Evolutionary conservation across 2,113 vertebrate species (phyloP).

Genomic region (Chitala chitala): DNA sequence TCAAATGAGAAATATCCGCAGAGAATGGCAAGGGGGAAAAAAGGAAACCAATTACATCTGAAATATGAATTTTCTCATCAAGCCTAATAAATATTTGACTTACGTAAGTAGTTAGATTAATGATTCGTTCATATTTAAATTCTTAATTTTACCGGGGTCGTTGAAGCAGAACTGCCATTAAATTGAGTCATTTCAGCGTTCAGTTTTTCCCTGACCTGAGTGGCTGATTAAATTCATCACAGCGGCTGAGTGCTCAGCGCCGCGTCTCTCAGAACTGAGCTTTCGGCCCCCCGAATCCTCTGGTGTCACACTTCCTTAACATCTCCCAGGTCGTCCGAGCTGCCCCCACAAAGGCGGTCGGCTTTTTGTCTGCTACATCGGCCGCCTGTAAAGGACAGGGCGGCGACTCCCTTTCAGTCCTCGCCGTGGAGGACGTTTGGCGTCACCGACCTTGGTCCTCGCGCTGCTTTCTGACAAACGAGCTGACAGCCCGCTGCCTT

Average conservation of each 20-base stretch:
- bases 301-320: not conserved
- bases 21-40: not conserved
- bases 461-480: not conserved
- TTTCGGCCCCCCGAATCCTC: not conserved
- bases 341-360: not conserved
- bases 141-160: slow-evolving; percentile 10
- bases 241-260: too few species aligned
- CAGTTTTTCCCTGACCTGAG: not conserved
- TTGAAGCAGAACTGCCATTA: not conserved
- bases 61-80: slow-evolving; percentile 20
- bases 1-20: not conserved
- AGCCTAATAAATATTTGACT: slow-evolving; percentile 24
- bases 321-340: not conserved
- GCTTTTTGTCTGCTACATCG: not conserved
- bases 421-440: not conserved
- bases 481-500: not conserved
- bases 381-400: not conserved
- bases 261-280: too few species aligned
- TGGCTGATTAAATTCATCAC: not conserved
- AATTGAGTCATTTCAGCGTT: not conserved
- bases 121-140: slow-evolving; percentile 16
- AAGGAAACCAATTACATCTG: slow-evolving; percentile 18
- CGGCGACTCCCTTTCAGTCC: not conserved
- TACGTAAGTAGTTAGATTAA: slow-evolving; percentile 12
- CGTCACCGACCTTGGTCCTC: not conserved